Conservation (phyloP, 37 sponge, comb jelly and placozoan genomes). For the Aphrocallistes beatrix region DNA sequence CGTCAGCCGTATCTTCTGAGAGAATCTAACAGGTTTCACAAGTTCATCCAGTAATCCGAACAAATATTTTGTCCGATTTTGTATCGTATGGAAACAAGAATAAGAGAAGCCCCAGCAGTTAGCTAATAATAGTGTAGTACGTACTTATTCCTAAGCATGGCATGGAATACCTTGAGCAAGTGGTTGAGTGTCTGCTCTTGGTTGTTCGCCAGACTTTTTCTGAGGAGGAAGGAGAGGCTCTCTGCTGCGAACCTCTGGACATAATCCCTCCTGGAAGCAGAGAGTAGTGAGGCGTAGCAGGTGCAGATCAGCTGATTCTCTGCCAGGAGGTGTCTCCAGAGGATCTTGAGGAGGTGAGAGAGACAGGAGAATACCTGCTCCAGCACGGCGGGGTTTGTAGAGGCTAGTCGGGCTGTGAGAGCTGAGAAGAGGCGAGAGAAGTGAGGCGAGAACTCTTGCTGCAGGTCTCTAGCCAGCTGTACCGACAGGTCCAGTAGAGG, state of each 20-base stretch:
- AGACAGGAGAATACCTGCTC: slow-evolving; percentile 71
- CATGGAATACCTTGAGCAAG: neutral
- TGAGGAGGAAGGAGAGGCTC: slow-evolving; percentile 69
- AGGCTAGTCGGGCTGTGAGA: slow-evolving; percentile 34
- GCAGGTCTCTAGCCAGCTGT: slow-evolving; percentile 77
- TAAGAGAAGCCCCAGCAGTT: too few species aligned
- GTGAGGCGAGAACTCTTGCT: slow-evolving; percentile 68
- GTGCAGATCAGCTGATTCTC: slow-evolving; percentile 48
- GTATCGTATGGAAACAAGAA: too few species aligned
- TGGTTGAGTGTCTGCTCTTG: neutral
- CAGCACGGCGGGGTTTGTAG: slow-evolving; percentile 39
- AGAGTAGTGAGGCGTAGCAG: slow-evolving; percentile 44
- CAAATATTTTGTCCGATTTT: too few species aligned
- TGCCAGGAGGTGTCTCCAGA: slow-evolving; percentile 63
- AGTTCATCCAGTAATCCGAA: neutral
- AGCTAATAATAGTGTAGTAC: too few species aligned
- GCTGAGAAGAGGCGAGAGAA: slow-evolving; percentile 51
- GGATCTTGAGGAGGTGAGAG: slow-evolving; percentile 72
- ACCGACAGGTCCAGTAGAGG: slow-evolving; percentile 42
- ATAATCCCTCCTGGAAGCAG: slow-evolving; percentile 45
- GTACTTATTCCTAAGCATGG: too few species aligned
- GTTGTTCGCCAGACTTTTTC: slow-evolving; percentile 22
- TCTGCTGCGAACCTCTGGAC: slow-evolving; percentile 77
- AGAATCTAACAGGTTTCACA: slow-evolving; percentile 25
- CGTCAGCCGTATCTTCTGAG: slow-evolving; percentile 31